A percentile compares a stretch with the other conserved stretches of the same genome.
Evolutionary conservation across 2,888 invertebrate species (phyloP).

Genomic region (Polydrusus pterygomalis): DNA sequence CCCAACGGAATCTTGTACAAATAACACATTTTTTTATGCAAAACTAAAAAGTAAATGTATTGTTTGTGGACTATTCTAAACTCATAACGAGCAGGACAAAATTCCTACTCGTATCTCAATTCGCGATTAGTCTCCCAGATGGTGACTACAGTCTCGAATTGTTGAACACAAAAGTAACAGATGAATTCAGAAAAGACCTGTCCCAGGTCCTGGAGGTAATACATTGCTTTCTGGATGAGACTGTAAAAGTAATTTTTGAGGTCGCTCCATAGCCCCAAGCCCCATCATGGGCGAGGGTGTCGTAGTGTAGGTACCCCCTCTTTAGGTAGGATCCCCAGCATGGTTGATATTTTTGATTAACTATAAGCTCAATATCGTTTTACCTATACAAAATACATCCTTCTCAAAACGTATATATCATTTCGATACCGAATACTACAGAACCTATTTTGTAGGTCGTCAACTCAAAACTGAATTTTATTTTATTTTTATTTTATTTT

Average conservation of each 20-base stretch:
- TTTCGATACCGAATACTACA: background rate
- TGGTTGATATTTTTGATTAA: slow-evolving; percentile 60
- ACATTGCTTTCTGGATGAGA: slow-evolving; percentile 73
- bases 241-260: slow-evolving; percentile 73
- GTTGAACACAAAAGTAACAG: slow-evolving; percentile 71
- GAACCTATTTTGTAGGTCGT: background rate
- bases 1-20: slow-evolving; percentile 5
- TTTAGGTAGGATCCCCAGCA: slow-evolving; percentile 70
- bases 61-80: background rate
- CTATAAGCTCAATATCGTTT: slow-evolving; percentile 35
- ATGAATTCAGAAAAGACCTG: slow-evolving; percentile 72
- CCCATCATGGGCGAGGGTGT: slow-evolving; percentile 59
- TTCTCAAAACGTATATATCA: background rate
- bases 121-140: slow-evolving; percentile 61
- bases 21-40: background rate
- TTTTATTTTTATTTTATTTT: no score
- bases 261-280: slow-evolving; percentile 69
- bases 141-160: slow-evolving; percentile 64
- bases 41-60: slow-evolving; percentile 1
- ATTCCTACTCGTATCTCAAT: slow-evolving; percentile 59
- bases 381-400: slow-evolving; percentile 9
- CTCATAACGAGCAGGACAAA: slow-evolving; percentile 37
- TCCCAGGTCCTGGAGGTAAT: slow-evolving; percentile 67
- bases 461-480: no score
- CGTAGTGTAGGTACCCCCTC: slow-evolving; percentile 70